These are phyloP conservation scores for Cichladusa arquata DNA, from an alignment of 2,113 vertebrate genomes.

Conservation along the genomic window DNA sequence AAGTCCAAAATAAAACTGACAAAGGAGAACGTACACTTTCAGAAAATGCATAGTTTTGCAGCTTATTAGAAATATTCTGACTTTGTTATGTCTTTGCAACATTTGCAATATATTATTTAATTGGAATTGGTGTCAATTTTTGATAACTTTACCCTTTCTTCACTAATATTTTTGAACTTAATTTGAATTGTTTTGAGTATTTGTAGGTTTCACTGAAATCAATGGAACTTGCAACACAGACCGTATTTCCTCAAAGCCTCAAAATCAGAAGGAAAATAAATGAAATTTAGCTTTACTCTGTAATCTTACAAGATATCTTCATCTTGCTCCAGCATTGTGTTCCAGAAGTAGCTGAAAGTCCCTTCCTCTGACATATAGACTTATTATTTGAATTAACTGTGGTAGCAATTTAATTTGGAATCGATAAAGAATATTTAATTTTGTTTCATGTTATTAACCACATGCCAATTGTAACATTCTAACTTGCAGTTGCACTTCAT, in stretches of 20 bases:
- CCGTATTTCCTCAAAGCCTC: not conserved
- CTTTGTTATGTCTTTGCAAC: not conserved
- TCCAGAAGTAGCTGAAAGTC: not conserved
- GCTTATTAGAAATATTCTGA: not conserved
- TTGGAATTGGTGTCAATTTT: not conserved
- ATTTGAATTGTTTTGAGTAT: not conserved
- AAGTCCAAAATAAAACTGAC: not conserved
- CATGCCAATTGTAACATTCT: not conserved
- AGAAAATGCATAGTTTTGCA: not conserved
- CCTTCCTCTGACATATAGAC: not conserved
- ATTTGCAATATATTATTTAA: not conserved
- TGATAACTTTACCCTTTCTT: fast-evolving
- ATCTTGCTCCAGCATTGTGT: not conserved
- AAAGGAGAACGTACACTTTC: not conserved
- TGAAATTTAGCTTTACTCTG: not conserved
- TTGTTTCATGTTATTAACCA: not conserved
- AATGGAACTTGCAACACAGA: not conserved
- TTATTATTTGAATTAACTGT: not conserved
- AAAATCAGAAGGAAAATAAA: not conserved
- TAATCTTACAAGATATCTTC: not conserved
- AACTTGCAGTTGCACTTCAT: not conserved
- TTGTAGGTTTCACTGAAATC: not conserved
- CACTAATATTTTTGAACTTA: not conserved
- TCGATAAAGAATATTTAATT: not conserved
- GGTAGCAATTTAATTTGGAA: not conserved